Evolutionary conservation across 2,888 invertebrate genomes (phyloP), one percentile per base, ranked within the genome.

Genomic region (Graphium colonna): DNA sequence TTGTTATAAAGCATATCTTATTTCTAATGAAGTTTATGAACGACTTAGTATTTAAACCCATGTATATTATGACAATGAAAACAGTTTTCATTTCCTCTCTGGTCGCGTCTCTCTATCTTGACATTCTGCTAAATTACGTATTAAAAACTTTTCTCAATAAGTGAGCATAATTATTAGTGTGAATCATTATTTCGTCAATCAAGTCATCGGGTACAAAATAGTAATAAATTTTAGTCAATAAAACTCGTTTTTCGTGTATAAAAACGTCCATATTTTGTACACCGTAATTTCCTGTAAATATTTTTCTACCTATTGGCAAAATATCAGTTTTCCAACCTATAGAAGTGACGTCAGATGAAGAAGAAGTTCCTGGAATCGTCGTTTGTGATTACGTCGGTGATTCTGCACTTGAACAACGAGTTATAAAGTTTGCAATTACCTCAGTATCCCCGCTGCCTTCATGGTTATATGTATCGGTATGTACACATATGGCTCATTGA

Each of bases 151-250:
- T 4, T 8, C 8, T 28, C 28, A 28, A 28, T 28, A 28, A 28
- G 28, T n/a, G n/a, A n/a, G n/a, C n/a, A n/a, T n/a, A n/a, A n/a
- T n/a, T n/a, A n/a, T n/a, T n/a, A n/a, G n/a, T 28, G 28, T 60
- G 56, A 57, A 52, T 56, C 10, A 60, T 53, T 58, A 60, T 61
- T 49, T 56, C 59, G 21, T 60, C 56, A 56, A 61, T 61, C 26
- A 61, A 56, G 17, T 44, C 42, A 51, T 47, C 55, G 15, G 55
- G 47, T 46, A 55, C 53, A 55, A 57, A 28, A 28, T 7, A 28
- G 4, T 28, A 4, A 28, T 28, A 28, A 7, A 28, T 28, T 28
- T 28, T 28, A 7, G 28, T 28, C 28, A 28, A 28, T 8, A 8
- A 28, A 28, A 28, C 28, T 8, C 8, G 28, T 28, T 8, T 8